Conservation (phyloP, 2,797 vertebrate species). For the Pyrocephalus nanus region DNA sequence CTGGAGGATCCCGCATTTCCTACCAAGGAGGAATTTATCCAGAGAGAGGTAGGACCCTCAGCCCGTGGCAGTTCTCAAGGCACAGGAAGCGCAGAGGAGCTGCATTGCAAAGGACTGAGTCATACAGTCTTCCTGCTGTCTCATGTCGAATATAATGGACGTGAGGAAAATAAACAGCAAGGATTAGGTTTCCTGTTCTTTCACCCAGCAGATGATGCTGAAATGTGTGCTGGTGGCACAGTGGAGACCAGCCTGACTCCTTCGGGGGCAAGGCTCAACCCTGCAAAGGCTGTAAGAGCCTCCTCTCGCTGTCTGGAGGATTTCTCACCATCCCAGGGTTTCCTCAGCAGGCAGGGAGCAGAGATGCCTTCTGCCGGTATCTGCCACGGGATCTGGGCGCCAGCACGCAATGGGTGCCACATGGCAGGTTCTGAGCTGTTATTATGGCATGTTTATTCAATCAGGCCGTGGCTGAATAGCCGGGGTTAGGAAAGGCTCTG, state of each 20-base stretch:
- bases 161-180: neutral
- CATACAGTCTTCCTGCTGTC: neutral
- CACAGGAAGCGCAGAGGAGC: neutral
- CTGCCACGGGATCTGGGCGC: neutral
- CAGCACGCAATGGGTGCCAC: accelerated
- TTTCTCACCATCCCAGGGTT: neutral
- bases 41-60: neutral
- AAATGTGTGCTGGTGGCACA: neutral
- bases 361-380: neutral
- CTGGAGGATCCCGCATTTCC: accelerated
- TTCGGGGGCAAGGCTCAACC: neutral
- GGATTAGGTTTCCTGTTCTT: neutral
- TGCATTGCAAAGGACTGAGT: constrained; percentile 42
- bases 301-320: neutral
- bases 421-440: neutral
- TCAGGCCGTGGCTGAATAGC: neutral
- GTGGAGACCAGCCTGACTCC: neutral
- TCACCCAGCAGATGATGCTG: neutral
- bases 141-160: neutral
- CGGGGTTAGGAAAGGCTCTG: neutral
- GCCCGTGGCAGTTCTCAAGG: neutral
- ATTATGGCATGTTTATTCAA: neutral
- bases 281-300: neutral
- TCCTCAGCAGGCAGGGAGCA: neutral
- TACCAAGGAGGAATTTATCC: neutral